Evolutionary conservation across 2,113 vertebrate genomes (phyloP).

Genomic region (Notothenia rossii): DNA sequence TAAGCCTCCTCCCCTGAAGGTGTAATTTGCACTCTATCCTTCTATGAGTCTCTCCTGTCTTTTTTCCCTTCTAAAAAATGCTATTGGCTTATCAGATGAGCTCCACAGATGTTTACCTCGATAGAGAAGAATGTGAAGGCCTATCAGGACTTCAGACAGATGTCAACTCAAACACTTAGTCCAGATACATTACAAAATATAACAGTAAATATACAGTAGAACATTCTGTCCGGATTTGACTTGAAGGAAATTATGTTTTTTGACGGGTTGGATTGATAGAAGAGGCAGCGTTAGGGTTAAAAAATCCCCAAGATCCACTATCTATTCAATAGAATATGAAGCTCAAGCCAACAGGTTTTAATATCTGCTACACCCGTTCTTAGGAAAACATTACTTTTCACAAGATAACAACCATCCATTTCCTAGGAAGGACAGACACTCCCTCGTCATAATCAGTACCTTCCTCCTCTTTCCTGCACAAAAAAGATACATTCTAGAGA

Average conservation of each 20-base stretch:
- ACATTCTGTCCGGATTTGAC: conserved; percentile 18
- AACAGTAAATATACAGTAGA: conserved; percentile 4
- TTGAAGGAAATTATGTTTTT: conserved; percentile 20
- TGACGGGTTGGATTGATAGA: conserved; percentile 5
- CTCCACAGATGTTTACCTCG: conserved; percentile 69
- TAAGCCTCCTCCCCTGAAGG: conserved; percentile 57
- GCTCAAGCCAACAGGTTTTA: neutral
- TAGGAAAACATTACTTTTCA: conserved; percentile 58
- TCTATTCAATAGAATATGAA: conserved; percentile 3
- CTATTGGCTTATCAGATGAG: conserved; percentile 49
- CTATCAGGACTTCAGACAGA: conserved; percentile 57
- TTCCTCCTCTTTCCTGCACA: conserved; percentile 30
- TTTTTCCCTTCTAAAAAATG: conserved; percentile 35
- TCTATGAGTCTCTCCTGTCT: conserved; percentile 44
- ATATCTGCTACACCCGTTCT: conserved; percentile 49
- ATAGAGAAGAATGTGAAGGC: conserved; percentile 58
- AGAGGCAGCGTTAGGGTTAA: neutral
- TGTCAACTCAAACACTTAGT: conserved; percentile 47
- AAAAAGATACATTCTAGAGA: conserved; percentile 31
- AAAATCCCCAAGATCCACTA: neutral
- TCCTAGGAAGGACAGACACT: conserved; percentile 40
- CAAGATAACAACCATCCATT: conserved; percentile 64
- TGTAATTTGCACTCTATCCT: conserved; percentile 65
- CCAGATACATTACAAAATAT: conserved; percentile 35
- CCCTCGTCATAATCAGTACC: conserved; percentile 32